Evolutionary conservation across 2,113 vertebrate genomes (phyloP), one percentile per base, ranked within the genome.

Genomic region (Bolborhynchus lineola): DNA sequence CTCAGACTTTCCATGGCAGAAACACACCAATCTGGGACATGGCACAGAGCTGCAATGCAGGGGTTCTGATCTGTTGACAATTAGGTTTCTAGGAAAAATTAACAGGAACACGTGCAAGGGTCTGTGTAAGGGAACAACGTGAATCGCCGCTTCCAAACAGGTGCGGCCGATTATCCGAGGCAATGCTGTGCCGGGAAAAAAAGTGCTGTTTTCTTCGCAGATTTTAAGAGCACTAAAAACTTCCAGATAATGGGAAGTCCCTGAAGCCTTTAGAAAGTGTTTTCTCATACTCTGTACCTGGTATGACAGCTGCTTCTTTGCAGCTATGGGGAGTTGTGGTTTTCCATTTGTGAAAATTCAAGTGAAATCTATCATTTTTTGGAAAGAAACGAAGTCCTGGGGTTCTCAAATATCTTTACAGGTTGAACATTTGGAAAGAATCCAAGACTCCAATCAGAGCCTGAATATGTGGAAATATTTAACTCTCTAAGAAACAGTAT

Each of bases 321-420:
- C 80, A 97, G 65, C 96, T 95, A 97, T 88, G 63, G 93, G 97
- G 94, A 97, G 85, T 96, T 97, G 95, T 97, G 96, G 96, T 96
- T 97, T 97, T 96, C 97, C 95, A 97, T 96, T 97, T 98, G 95
- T 97, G 97, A 98, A 97, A 97, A 95, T 97, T 96, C 93, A 97
- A 97, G 90, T 93, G 92, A 98, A 98, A 97, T 97, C 89, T 97
- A 96, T 96, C 95, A 96, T 97, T 98, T 96, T 97, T 95, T 91
- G 96, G 93, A 88, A 93, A 94, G 91, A 94, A 87, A 65, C 46
- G 70, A 96, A 96, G 93, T 96, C 91, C 86, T 95, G 90, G 90
- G 95, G 72, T 97, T 97, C 97, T 97, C 97, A 98, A 97, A 98
- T 97, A 97, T 97, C 97, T 97, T 98, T 98, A 97, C 92, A 97